These are phyloP conservation scores for Hippocampus abdominalis DNA, from an alignment of 2,113 vertebrate species.

Conservation along the genomic window DNA sequence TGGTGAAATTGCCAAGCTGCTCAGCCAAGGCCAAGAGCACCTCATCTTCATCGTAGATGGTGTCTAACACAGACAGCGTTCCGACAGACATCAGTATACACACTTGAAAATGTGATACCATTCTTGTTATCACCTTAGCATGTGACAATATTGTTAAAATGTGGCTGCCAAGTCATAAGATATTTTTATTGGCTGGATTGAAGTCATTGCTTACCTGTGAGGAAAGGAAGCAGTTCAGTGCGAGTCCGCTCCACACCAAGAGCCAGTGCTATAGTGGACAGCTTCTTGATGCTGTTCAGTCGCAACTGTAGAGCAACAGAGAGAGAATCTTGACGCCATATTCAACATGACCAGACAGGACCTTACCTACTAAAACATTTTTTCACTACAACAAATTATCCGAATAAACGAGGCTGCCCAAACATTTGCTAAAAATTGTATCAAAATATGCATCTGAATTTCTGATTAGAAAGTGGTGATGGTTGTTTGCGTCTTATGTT, in stretches of 20 bases:
- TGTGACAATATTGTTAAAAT: background rate
- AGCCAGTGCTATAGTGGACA: conserved; percentile 86
- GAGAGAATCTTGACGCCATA: background rate
- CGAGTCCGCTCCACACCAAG: conserved; percentile 87
- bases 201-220: conserved; percentile 74
- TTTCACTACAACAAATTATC: background rate
- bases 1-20: conserved; percentile 87
- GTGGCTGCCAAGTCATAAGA: background rate
- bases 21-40: conserved; percentile 87
- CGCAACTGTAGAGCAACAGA: conserved; percentile 71
- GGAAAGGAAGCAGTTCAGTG: conserved; percentile 85
- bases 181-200: background rate
- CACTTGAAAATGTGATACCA: background rate
- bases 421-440: no score
- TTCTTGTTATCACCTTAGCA: background rate
- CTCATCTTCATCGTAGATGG: conserved; percentile 91
- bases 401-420: background rate
- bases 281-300: conserved; percentile 88
- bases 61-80: conserved; percentile 66
- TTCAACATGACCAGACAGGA: background rate
- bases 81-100: background rate
- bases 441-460: no score
- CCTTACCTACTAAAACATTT: background rate
- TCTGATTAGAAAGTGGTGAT: no score
- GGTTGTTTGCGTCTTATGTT: no score